Evolutionary conservation across 1,140 invertebrate genomes (phyloP).

Genomic region (Goniozus legneri): DNA sequence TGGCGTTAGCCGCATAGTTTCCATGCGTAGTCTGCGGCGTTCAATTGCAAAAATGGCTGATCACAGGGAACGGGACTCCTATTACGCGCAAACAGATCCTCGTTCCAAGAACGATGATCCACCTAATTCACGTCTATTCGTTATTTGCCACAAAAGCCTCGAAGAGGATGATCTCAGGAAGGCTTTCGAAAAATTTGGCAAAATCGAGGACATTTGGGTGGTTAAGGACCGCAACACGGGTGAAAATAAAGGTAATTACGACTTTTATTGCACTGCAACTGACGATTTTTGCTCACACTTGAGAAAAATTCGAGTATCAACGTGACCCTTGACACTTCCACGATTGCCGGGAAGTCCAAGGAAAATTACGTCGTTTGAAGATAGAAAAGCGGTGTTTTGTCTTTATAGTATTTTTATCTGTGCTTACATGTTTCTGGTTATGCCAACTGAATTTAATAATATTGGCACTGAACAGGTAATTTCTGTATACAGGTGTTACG

Average conservation of each 20-base stretch:
- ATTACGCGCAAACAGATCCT: conserved; percentile 45
- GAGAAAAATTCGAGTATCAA: no score
- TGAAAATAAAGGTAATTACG: conserved; percentile 80
- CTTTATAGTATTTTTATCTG: no score
- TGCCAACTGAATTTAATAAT: no score
- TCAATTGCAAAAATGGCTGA: conserved; percentile 52
- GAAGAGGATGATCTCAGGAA: conserved; percentile 77
- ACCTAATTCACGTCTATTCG: conserved; percentile 82
- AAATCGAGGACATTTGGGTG: conserved; percentile 84
- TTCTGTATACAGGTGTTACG: conserved; percentile 63
- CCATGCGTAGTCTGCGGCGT: not conserved
- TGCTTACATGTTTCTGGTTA: no score
- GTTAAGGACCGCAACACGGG: conserved; percentile 81
- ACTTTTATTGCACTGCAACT: no score
- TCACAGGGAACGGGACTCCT: conserved; percentile 45
- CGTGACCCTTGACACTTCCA: no score
- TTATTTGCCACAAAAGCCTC: conserved; percentile 79
- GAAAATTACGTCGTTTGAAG: no score
- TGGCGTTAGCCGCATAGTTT: not conserved
- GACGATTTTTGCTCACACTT: no score
- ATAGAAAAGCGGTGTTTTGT: no score
- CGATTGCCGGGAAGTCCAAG: no score
- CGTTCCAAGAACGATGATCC: conserved; percentile 66
- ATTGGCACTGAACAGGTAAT: no score
- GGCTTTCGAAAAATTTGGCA: conserved; percentile 77